Conservation (phyloP, 2,888 invertebrate species). For the Andrena praecox region DNA sequence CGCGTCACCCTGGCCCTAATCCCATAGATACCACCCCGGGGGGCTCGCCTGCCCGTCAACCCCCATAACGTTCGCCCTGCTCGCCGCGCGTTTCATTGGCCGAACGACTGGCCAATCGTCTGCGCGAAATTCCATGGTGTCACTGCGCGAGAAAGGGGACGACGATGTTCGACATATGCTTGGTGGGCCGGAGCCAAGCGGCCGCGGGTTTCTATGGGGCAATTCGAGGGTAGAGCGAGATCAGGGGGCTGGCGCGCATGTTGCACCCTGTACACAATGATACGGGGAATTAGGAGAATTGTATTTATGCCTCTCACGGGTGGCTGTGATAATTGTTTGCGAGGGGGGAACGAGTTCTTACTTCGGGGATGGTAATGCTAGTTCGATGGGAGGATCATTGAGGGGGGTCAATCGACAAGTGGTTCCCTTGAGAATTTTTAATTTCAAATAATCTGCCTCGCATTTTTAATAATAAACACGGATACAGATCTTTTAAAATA, state of each 20-base stretch:
- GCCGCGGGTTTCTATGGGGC: conserved; percentile 26
- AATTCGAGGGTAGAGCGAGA: conserved; percentile 43
- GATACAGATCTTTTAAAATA: too few species aligned
- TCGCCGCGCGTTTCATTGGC: conserved; percentile 62
- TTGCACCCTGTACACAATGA: conserved; percentile 2
- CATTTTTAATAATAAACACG: too few species aligned
- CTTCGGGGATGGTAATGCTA: neutral
- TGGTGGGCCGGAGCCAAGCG: conserved; percentile 34
- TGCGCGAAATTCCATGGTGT: conserved; percentile 66
- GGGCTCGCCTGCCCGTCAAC: conserved; percentile 44
- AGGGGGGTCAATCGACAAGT: too few species aligned
- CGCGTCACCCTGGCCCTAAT: conserved; percentile 65
- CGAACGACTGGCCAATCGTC: conserved; percentile 66
- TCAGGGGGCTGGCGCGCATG: conserved; percentile 22
- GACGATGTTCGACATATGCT: conserved; percentile 68
- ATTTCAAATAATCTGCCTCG: too few species aligned
- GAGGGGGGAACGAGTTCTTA: neutral
- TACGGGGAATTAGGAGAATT: conserved; percentile 36
- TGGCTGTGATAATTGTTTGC: neutral
- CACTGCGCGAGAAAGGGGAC: conserved; percentile 50
- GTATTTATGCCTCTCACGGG: neutral
- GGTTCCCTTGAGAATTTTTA: too few species aligned
- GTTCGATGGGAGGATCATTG: too few species aligned
- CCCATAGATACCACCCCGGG: conserved; percentile 64
- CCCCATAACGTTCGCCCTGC: conserved; percentile 38